These are phyloP conservation scores for Homarus gammarus DNA, from an alignment of 2,888 invertebrate genomes.

Conservation along the genomic window DNA sequence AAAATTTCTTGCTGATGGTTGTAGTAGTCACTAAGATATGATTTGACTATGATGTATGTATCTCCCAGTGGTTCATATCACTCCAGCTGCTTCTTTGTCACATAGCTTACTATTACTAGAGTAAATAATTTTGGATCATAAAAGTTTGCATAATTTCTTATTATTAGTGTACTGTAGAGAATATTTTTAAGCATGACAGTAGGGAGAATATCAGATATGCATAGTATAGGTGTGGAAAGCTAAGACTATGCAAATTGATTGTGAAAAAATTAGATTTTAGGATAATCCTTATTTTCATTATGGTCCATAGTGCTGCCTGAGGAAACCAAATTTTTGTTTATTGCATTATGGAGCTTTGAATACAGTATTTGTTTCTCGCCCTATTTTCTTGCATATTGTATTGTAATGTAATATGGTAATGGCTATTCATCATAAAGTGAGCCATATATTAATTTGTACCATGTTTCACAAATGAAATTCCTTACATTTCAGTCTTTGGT, in stretches of 20 bases:
- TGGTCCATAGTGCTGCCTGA: background rate
- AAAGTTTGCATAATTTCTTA: too few species aligned
- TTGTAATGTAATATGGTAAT: too few species aligned
- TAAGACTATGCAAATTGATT: conserved; percentile 28
- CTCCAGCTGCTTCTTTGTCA: too few species aligned
- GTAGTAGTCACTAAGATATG: background rate
- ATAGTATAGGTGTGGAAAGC: conserved; percentile 12
- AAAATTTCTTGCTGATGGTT: background rate
- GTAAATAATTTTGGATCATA: too few species aligned
- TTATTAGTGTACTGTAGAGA: too few species aligned
- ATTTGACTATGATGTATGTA: too few species aligned
- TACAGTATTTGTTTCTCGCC: background rate
- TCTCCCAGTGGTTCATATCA: too few species aligned
- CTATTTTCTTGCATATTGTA: too few species aligned
- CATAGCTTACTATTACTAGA: too few species aligned
- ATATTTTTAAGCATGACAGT: too few species aligned
- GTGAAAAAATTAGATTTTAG: conserved; percentile 18
- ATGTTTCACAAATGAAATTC: background rate
- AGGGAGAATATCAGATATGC: conserved; percentile 2
- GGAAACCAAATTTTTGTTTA: background rate
- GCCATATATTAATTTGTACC: background rate
- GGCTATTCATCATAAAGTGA: background rate
- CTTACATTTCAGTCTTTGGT: background rate
- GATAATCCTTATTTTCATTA: conserved; percentile 25
- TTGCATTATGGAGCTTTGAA: background rate